A percentile compares a stretch with the other conserved stretches of the same genome.
Conservation (phyloP, 2,113 vertebrate species). For the Indicator maculatus region DNA sequence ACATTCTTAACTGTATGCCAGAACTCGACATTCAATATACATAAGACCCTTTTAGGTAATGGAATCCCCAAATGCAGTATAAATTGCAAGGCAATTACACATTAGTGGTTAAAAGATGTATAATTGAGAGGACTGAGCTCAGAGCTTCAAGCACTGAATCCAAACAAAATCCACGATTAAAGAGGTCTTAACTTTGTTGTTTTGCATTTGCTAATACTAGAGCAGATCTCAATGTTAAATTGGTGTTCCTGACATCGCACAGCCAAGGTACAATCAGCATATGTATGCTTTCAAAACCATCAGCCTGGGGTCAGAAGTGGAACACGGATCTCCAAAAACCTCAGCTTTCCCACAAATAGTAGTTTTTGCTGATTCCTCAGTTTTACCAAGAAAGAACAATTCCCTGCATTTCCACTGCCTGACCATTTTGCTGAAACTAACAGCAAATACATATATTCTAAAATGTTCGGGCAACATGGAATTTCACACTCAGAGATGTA, state of each 20-base stretch:
- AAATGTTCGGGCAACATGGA: neutral
- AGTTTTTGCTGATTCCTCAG: neutral
- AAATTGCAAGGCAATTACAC: constrained; percentile 62
- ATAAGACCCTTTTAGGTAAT: constrained; percentile 25
- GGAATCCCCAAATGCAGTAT: constrained; percentile 43
- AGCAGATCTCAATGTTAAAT: neutral
- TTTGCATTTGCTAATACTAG: constrained; percentile 4
- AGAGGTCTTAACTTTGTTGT: neutral
- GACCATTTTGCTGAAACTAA: neutral
- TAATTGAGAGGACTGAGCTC: constrained; percentile 56
- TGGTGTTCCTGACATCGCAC: neutral
- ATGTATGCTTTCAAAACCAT: neutral
- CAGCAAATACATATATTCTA: neutral
- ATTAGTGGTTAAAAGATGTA: constrained; percentile 38
- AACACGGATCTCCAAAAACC: neutral
- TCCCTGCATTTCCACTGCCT: neutral
- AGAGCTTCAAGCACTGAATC: constrained; percentile 23
- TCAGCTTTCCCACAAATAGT: neutral
- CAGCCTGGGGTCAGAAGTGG: neutral
- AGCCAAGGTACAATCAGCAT: neutral
- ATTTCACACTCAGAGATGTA: neutral
- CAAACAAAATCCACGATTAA: constrained; percentile 36
- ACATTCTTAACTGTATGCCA: constrained; percentile 18
- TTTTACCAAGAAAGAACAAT: neutral
- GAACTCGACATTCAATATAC: neutral